Evolutionary conservation across 2,113 vertebrate genomes (phyloP).

Genomic region (Picathartes gymnocephalus): DNA sequence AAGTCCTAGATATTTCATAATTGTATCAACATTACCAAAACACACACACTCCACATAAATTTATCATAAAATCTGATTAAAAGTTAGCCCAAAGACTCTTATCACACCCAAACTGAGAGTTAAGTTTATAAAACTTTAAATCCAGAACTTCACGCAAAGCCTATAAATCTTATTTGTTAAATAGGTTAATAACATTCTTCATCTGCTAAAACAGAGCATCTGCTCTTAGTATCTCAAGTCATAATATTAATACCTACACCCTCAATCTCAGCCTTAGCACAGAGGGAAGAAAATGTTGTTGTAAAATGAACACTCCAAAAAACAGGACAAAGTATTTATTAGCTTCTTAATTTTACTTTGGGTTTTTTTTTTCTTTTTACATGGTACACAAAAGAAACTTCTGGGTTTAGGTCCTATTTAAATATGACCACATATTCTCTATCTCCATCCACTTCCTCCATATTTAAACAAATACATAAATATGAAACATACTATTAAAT

Average conservation of each 20-base stretch:
- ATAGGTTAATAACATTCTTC: conserved; percentile 1
- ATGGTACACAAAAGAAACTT: neutral
- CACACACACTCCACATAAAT: neutral
- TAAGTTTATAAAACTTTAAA: neutral
- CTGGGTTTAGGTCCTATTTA: conserved; percentile 30
- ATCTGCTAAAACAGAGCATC: neutral
- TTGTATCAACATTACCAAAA: neutral
- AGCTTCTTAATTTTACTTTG: neutral
- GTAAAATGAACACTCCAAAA: neutral
- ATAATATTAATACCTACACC: neutral
- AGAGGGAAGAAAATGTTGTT: neutral
- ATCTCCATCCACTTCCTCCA: neutral
- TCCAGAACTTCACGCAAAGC: neutral
- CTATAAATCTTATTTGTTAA: neutral
- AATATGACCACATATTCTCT: neutral
- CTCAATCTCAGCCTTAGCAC: neutral
- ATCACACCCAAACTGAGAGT: neutral
- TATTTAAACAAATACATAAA: neutral
- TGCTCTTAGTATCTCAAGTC: neutral
- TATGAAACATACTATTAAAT: conserved; percentile 23
- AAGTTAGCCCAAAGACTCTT: neutral
- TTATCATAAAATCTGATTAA: neutral
- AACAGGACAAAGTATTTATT: neutral
- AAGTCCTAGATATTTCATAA: neutral
- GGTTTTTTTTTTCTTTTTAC: neutral